Evolutionary conservation across 1,140 invertebrate species (phyloP).

Genomic region (Mamestra configurata): DNA sequence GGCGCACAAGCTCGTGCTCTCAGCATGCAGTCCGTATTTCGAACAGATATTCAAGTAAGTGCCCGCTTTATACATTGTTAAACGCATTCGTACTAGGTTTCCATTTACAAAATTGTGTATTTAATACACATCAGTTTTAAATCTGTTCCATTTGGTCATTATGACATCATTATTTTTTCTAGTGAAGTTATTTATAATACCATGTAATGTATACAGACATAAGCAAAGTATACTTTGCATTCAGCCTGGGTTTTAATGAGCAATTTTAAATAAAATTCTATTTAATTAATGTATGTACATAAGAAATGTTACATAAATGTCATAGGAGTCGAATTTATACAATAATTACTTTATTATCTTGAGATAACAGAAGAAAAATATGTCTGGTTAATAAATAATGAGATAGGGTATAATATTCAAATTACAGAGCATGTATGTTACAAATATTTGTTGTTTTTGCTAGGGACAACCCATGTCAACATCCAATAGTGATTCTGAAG

Average conservation of each 20-base stretch:
- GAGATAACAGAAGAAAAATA: constrained; percentile 73
- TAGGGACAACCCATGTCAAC: constrained; percentile 91
- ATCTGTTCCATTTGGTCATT: constrained; percentile 66
- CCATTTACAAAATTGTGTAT: constrained; percentile 46
- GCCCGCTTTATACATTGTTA: constrained; percentile 57
- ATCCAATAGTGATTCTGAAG: constrained; percentile 92
- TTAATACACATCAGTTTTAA: constrained; percentile 53
- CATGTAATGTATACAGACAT: constrained; percentile 60
- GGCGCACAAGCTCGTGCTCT: constrained; percentile 92
- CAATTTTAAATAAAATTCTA: constrained; percentile 50
- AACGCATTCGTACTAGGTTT: constrained; percentile 18
- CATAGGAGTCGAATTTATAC: constrained; percentile 58
- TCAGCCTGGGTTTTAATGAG: constrained; percentile 43
- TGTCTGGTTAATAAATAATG: constrained; percentile 64
- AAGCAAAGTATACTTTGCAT: constrained; percentile 55
- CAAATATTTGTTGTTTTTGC: constrained; percentile 60
- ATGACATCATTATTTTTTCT: constrained; percentile 76
- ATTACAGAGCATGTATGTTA: constrained; percentile 58
- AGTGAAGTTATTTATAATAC: constrained; percentile 69
- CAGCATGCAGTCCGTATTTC: constrained; percentile 93
- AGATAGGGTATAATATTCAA: constrained; percentile 69
- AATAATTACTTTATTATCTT: constrained; percentile 65
- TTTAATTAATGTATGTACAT: constrained; percentile 21
- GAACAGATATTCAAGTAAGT: constrained; percentile 91
- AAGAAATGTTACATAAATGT: constrained; percentile 63